Base-by-base conservation (phyloP, 2,797 vertebrate genomes). In the Aldrovandia affinis region DNA sequence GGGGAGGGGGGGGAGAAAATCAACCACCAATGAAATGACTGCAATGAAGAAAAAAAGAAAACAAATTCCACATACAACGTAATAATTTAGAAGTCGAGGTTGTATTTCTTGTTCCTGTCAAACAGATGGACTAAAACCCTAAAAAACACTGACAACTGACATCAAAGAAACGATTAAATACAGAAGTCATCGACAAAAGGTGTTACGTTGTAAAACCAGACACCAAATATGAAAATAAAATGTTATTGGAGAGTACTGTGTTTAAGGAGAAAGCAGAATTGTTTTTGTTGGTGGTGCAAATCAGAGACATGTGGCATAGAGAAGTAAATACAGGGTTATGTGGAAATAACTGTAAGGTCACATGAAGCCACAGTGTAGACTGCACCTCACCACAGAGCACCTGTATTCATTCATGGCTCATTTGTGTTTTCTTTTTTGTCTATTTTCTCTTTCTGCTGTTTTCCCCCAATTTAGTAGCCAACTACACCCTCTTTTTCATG, bases 71-170 rank as follows among this genome's bases (percentile, higher is more conserved):
- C 54, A 81, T 44, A 86, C 36, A 68, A 83, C 80, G 52, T 77
- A 59, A 33, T 52, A 50, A n/a, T 73, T 83, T 61, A 52, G 15
- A 73, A n/a, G 42, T 20, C 42, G 57, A 42, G 44, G 59, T 77
- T 77, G 80, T 78, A 78, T 87, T 25, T 57, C 78, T 80, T 83
- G 79, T 81, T 83, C 65, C 81, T 82, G 70, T 63, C 82, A 79
- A 61, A 77, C 42, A 78, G 25, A 85, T 47, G 63, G 12, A 55
- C 22, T 84, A 22, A 2, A 55, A n/a, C 15, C 9, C 12, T 78
- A 25, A 59, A 82, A 61, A 18, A 25, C 36, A 77, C 6, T 25
- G 33, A 77, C 36, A 2, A 77, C 14, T 1, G 36, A 36, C 73
- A 77, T 44, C 36, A 77, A 42, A 42, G 15, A 44, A 3, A n/a